Evolutionary conservation across 2,888 invertebrate genomes (phyloP), one percentile per base, ranked within the genome.

Genomic region (Hirtodrosophila histrioides): DNA sequence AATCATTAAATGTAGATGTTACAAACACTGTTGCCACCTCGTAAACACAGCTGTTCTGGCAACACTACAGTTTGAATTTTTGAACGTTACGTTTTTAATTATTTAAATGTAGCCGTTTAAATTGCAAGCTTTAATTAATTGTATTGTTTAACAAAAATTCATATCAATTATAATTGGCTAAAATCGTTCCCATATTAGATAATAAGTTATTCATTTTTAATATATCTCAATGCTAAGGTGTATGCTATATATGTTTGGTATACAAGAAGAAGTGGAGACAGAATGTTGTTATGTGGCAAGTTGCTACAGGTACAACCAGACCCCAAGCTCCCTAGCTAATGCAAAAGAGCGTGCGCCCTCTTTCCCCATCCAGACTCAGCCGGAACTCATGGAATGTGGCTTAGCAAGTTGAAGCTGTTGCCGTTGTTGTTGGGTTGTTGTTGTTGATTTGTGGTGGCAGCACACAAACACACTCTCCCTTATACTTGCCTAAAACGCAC

Each of bases 361-460:
- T 57, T 55, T 57, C 58, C 75, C 39, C 63, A 35, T 43, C 53
- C 50, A 56, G 41, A 54, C 68, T 49, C 60, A 68, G 78, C 41
- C 63, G 63, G 56, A 63, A 62, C 75, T 65, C 46, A 73, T 76
- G 82, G 82, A 82, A 82, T 82, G 82, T 60, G 88, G 82, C 82
- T 69, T 58, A 69, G 73, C 82, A 82, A 87, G 79, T 82, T 87
- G 64, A 66, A 65, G 75, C 57, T 65, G 69, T 44, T 36, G 69
- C 31, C 39, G 46, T 51, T 65, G 64, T 54, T 46, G 55, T 44
- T 48, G 49, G 17, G 17, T 17, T 17, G 46, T 51, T 65, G 64
- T 54, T 46, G 55, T 44, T 48, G 49, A 17, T 61, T 53, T 40
- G 37, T 60, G 48, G 44, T 60, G 53, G 63, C 33, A 23, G 54